phyloP scores from a whole-genome alignment of 2,113 vertebrate genomes.

The Sceloporus tristichus region DNA sequence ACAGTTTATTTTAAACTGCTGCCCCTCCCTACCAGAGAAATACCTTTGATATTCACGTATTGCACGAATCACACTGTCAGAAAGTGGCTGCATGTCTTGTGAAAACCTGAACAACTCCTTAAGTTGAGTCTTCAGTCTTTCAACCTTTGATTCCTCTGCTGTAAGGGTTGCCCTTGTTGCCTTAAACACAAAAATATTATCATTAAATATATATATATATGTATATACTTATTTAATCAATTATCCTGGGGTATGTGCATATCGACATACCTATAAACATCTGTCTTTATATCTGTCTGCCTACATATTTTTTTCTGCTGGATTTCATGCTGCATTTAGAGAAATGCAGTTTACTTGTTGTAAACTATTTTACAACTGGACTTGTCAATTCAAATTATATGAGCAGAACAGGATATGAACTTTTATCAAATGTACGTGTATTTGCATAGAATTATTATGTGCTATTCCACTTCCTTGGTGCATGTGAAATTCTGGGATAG shows the following conservation, averaged over 20 bases:
- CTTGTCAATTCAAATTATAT: not conserved
- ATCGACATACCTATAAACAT: not conserved
- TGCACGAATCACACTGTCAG: constrained; percentile 84
- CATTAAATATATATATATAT: not conserved
- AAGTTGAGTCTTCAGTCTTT: constrained; percentile 86
- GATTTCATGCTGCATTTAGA: not conserved
- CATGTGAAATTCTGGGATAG: not conserved
- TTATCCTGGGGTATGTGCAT: not conserved
- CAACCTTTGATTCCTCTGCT: constrained; percentile 82
- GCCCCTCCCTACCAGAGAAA: not conserved
- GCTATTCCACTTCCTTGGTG: not conserved
- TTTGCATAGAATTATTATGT: too few species aligned
- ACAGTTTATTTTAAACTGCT: constrained; percentile 6
- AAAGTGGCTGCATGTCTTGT: constrained; percentile 79
- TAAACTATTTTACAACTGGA: not conserved
- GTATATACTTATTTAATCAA: not conserved
- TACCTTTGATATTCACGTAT: constrained; percentile 92
- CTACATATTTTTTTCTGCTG: not conserved
- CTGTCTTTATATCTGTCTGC: not conserved
- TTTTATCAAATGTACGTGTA: not conserved
- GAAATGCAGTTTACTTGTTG: not conserved
- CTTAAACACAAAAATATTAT: constrained; percentile 73
- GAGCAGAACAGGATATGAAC: not conserved
- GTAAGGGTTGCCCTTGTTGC: constrained; percentile 78
- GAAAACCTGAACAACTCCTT: constrained; percentile 87